Base-by-base conservation (phyloP, 2,797 vertebrate genomes). In the Channa striata region DNA sequence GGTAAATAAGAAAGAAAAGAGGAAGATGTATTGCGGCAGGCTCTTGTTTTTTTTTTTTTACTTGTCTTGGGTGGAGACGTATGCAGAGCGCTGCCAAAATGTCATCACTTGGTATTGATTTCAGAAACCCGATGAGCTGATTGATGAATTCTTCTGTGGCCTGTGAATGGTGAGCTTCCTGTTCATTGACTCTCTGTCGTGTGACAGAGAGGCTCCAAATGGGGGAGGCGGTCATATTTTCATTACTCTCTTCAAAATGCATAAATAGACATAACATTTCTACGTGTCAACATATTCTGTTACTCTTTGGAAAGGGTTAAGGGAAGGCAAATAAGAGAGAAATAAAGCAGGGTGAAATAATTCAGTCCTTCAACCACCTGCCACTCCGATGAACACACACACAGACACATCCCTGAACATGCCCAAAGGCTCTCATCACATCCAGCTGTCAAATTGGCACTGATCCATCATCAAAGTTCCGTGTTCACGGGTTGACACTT, bases 1-100 rank as follows among this genome's bases (percentile, higher is more conserved):
- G 8, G 65, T 85, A 78, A 84, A 91, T 90, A 89, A 91, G 65
- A 67, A 68, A 71, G 61, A 72, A 70, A 74, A 63, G 81, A 89
- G 74, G 82, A 83, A 65, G 75, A 88, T 72, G 71, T 13, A 53
- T 63, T 6, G 23, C 44, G 81, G 82, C 87, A 67, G 70, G 67
- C 73, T 54, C 50, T 67, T 60, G 53, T 39, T 6, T 14, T n/a
- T 36, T 17, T 11, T 5, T 42, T 10, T n/a, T n/a, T n/a, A n/a
- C 23, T 17, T 37, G 68, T 74, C 49, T 74, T 57, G 36, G 50
- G 54, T 13, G 47, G 49, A 80, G 37, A 37, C 17, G 4, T 58
- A 37, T 75, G 79, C 68, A 81, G 76, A 81, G 68, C 37, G 37
- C 58, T 11, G 68, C 53, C 78, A 85, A 76, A 62, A 68, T 77